Percentiles rank a stretch among this genome's conserved stretches.
Evolutionary conservation across 2,888 invertebrate species (phyloP).

Genomic region (Imbricaverruca yamaguchii): DNA sequence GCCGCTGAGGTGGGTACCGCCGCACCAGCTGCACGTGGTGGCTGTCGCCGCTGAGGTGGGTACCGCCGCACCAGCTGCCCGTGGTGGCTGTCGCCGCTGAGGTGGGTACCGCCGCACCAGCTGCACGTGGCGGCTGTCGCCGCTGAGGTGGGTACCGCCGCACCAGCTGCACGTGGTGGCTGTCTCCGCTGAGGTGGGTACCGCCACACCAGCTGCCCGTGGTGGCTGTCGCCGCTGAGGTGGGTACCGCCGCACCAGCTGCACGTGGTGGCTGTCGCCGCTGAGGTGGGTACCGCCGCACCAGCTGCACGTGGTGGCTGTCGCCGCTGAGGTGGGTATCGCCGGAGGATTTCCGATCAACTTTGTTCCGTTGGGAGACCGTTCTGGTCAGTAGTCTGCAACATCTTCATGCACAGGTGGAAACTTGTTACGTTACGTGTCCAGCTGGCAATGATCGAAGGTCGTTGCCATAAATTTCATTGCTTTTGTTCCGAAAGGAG

Average conservation of each 20-base stretch:
- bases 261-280: background rate
- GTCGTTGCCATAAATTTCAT: no score
- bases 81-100: background rate
- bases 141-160: background rate
- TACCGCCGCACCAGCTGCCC: background rate
- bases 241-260: background rate
- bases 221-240: background rate
- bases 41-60: background rate
- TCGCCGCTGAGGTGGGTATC: background rate
- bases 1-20: background rate
- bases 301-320: no score
- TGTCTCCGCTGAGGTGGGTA: background rate
- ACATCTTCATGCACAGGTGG: no score
- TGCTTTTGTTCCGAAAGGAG: no score
- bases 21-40: no score
- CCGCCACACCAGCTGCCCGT: background rate
- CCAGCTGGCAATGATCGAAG: no score
- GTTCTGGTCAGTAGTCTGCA: no score
- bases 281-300: background rate
- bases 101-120: background rate
- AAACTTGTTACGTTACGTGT: no score
- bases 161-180: no score
- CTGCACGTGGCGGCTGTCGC: background rate
- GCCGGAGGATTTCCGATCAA: no score
- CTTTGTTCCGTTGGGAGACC: no score